Evolutionary conservation across 1,140 invertebrate genomes (phyloP).

Genomic region (Aphidius gifuensis): DNA sequence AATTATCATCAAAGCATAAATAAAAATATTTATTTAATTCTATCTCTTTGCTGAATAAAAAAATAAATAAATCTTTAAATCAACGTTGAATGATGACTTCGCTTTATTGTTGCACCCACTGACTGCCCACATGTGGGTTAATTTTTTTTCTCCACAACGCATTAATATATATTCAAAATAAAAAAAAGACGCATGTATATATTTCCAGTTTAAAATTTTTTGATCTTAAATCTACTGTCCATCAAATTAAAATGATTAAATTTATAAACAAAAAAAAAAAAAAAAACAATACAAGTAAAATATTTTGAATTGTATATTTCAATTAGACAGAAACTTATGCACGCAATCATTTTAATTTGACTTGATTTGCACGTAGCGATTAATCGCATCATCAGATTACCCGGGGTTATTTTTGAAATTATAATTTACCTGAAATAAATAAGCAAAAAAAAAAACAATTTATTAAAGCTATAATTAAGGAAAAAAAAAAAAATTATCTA

Average conservation of each 20-base stretch:
- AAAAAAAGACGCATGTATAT: not conserved
- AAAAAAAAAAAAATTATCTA: no score
- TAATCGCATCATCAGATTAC: no score
- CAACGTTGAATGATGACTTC: conserved; percentile 42
- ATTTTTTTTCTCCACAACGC: not conserved
- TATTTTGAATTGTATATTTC: conserved; percentile 49
- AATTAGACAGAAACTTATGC: conserved; percentile 38
- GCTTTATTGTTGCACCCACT: conserved; percentile 46
- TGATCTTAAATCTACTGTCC: not conserved
- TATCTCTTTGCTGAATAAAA: no score
- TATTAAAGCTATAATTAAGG: no score
- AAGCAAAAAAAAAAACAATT: no score
- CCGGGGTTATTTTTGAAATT: no score
- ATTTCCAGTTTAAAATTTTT: not conserved
- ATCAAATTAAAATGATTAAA: not conserved
- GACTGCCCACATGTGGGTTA: conserved; percentile 36
- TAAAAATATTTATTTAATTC: no score
- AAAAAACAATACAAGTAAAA: no score
- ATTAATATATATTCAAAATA: not conserved
- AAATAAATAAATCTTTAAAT: conserved; percentile 12
- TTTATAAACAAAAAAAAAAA: not conserved
- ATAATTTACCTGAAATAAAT: no score
- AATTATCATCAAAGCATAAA: no score
- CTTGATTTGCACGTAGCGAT: not conserved
- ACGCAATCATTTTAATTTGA: conserved; percentile 11